Evolutionary conservation across 2,797 vertebrate species (phyloP).

Genomic region (Peromyscus melanophrys): DNA sequence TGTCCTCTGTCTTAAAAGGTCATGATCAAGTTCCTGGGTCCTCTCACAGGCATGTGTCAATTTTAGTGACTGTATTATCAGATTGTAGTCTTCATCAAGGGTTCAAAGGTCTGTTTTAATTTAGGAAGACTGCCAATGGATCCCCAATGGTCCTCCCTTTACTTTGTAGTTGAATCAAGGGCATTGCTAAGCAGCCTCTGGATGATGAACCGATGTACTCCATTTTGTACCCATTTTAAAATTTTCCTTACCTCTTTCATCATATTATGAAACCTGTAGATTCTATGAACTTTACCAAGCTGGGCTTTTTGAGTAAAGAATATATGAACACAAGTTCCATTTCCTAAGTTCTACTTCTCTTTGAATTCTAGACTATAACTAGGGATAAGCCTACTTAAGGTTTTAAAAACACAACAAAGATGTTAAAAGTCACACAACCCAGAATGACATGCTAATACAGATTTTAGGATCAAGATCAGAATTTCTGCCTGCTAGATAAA

Average conservation of each 20-base stretch:
- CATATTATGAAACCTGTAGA: not conserved
- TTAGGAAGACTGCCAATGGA: not conserved
- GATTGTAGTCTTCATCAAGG: not conserved
- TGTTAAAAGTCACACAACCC: not conserved
- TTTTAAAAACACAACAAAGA: not conserved
- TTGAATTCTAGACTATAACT: not conserved
- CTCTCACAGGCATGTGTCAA: not conserved
- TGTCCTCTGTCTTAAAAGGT: not conserved
- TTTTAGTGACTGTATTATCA: not conserved
- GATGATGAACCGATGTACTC: not conserved
- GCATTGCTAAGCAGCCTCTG: not conserved
- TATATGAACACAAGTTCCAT: not conserved
- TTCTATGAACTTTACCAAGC: not conserved
- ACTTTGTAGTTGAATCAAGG: not conserved
- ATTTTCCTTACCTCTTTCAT: not conserved
- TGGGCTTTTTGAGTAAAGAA: not conserved
- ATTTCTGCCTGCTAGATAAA: not conserved
- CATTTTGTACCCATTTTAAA: not conserved
- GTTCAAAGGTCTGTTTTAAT: not conserved
- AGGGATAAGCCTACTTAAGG: not conserved
- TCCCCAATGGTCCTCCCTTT: not conserved
- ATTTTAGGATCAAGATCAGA: not conserved
- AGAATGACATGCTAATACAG: not conserved
- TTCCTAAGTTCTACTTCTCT: not conserved
- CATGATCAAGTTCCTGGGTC: not conserved